Conservation (phyloP, 2,888 invertebrate genomes). For the Nemotelus nigrinus region DNA sequence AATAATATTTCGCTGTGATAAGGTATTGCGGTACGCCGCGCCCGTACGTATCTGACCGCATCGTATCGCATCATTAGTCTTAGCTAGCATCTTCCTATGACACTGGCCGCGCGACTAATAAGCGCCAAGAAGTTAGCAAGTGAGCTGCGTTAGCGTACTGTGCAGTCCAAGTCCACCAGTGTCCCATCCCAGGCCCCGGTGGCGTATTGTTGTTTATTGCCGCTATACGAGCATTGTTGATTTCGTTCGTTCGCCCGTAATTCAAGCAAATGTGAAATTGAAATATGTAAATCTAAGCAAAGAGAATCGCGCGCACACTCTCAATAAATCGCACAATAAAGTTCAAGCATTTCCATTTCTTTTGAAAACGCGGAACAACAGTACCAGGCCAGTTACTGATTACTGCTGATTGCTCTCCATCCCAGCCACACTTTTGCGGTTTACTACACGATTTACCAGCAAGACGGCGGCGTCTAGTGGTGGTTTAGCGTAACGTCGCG, state of each 20-base stretch:
- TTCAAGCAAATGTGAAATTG: background rate
- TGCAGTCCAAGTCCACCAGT: background rate
- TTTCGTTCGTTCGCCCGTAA: too few species aligned
- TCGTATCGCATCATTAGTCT: slow-evolving; percentile 22
- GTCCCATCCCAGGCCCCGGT: background rate
- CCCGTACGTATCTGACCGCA: background rate
- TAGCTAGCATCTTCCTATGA: slow-evolving; percentile 14
- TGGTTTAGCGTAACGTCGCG: too few species aligned
- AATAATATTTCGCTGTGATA: slow-evolving; percentile 26
- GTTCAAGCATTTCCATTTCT: slow-evolving; percentile 29
- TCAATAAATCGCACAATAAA: background rate
- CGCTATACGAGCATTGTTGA: background rate
- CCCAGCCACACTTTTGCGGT: slow-evolving; percentile 24
- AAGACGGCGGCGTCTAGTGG: background rate
- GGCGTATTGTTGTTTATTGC: background rate
- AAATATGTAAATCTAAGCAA: slow-evolving; percentile 39
- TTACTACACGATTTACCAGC: slow-evolving; percentile 14
- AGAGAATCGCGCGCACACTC: slow-evolving; percentile 10
- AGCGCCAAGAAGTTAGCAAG: background rate
- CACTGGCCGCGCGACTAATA: slow-evolving; percentile 21
- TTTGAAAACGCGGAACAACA: slow-evolving; percentile 19
- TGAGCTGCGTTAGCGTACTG: too few species aligned
- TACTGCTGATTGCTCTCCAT: slow-evolving; percentile 16
- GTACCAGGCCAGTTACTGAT: slow-evolving; percentile 24
- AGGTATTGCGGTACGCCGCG: background rate